Conservation (phyloP, 2,888 invertebrate species). For the Lacanobia oleracea region DNA sequence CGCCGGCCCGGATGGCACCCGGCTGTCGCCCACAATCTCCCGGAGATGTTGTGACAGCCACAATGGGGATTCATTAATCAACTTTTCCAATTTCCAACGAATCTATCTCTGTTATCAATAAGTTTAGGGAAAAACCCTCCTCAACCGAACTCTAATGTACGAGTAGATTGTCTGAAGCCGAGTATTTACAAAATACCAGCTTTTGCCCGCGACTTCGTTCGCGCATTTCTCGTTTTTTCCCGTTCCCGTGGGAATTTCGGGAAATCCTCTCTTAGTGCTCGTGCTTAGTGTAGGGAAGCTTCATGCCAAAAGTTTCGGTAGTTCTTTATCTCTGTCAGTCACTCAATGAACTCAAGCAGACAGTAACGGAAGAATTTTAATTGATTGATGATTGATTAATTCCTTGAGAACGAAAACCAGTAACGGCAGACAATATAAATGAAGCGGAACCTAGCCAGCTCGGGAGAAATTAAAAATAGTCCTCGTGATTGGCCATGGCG, state of each 20-base stretch:
- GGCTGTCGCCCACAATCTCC: constrained; percentile 68
- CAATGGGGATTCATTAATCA: constrained; percentile 85
- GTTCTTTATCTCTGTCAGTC: too few species aligned
- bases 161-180: constrained; percentile 35
- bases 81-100: constrained; percentile 86
- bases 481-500: too few species aligned
- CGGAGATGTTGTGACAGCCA: constrained; percentile 73
- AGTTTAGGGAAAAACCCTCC: constrained; percentile 65
- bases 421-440: background rate
- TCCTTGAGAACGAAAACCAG: background rate
- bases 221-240: too few species aligned
- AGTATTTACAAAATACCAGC: background rate
- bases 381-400: too few species aligned
- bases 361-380: too few species aligned
- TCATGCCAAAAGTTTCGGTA: too few species aligned
- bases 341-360: too few species aligned
- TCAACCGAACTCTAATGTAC: constrained; percentile 46
- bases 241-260: too few species aligned
- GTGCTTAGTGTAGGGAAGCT: too few species aligned
- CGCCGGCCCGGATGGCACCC: constrained; percentile 27
- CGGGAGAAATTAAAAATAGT: background rate
- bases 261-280: too few species aligned
- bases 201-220: too few species aligned
- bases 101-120: constrained; percentile 72
- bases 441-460: background rate